A percentile compares a stretch with the other conserved stretches of the same genome.
Conservation (phyloP, 2,888 invertebrate species). For the Cosmopolites sordidus region DNA sequence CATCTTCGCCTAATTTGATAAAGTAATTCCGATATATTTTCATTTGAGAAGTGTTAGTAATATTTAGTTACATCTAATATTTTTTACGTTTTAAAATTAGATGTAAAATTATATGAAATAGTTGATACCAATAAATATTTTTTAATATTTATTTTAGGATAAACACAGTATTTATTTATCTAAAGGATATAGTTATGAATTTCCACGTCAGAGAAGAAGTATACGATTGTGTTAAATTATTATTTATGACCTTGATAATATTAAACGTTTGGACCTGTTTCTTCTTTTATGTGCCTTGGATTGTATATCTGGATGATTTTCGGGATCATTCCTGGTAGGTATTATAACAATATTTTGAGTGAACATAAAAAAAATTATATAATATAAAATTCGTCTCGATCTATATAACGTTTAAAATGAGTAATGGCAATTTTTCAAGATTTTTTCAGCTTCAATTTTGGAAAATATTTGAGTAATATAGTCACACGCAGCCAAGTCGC, state of each 20-base stretch:
- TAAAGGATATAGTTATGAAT: slow-evolving; percentile 17
- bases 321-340: slow-evolving; percentile 13
- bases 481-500: no score
- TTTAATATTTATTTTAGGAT: slow-evolving; percentile 10
- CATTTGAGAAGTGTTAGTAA: background rate
- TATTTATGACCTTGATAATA: slow-evolving; percentile 15
- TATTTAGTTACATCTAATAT: no score
- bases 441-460: no score
- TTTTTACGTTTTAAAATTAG: background rate
- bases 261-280: slow-evolving; percentile 15
- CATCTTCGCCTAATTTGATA: no score
- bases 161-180: slow-evolving; percentile 14
- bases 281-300: slow-evolving; percentile 19
- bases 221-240: slow-evolving; percentile 16
- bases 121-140: background rate
- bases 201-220: slow-evolving; percentile 20
- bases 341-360: no score
- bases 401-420: no score
- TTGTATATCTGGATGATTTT: slow-evolving; percentile 11
- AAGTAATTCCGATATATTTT: no score
- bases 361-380: no score
- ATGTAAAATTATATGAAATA: background rate
- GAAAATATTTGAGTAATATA: no score
- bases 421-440: no score
- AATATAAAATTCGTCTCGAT: no score